Evolutionary conservation across 2,113 vertebrate genomes (phyloP).

Genomic region (Oophaga pumilio): DNA sequence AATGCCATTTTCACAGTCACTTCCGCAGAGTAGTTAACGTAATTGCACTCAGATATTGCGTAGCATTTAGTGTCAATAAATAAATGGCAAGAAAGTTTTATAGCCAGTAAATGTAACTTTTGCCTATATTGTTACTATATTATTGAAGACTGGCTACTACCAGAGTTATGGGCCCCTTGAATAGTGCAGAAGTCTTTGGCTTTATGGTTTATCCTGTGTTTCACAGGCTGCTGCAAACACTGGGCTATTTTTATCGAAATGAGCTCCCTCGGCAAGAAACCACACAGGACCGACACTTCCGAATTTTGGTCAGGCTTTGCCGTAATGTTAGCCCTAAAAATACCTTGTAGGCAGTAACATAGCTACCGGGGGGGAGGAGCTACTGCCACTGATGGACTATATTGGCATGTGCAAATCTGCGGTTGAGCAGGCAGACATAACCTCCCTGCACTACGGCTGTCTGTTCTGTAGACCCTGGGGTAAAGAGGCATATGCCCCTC

Average conservation of each 20-base stretch:
- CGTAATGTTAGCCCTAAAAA: too few species aligned
- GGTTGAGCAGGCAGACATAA: too few species aligned
- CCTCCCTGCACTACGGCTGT: too few species aligned
- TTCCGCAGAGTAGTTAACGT: slow-evolving; percentile 25
- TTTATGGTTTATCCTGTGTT: neutral
- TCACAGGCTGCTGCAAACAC: neutral
- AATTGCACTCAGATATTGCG: slow-evolving; percentile 24
- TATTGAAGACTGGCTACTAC: neutral
- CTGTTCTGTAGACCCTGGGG: too few species aligned
- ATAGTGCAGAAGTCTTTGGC: neutral
- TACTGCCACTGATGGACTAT: too few species aligned
- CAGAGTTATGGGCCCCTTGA: neutral
- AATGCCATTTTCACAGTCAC: slow-evolving; percentile 27
- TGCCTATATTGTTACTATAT: neutral
- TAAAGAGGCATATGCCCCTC: too few species aligned
- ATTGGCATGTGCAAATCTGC: too few species aligned
- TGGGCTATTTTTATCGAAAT: neutral
- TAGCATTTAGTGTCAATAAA: slow-evolving; percentile 38
- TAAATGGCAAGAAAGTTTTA: slow-evolving; percentile 17
- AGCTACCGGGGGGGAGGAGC: too few species aligned
- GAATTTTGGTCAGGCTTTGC: too few species aligned
- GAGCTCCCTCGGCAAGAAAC: neutral
- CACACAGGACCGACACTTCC: too few species aligned
- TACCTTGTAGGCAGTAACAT: too few species aligned
- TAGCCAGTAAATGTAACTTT: neutral